Evolutionary conservation across 2,888 invertebrate genomes (phyloP), one percentile per base, ranked within the genome.

Genomic region (Chloroclysta siterata): DNA sequence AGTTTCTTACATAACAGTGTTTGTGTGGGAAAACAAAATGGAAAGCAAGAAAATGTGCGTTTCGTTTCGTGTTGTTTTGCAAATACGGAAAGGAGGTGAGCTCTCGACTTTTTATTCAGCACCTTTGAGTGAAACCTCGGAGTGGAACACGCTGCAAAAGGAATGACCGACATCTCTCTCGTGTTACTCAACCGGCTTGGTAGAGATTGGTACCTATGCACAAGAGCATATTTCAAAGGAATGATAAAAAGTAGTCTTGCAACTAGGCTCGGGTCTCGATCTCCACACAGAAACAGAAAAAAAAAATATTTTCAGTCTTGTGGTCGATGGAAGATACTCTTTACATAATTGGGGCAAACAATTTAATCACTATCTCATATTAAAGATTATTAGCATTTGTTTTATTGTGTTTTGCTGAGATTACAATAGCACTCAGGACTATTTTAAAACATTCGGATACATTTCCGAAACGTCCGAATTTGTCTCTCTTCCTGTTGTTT

Each of bases 11-110:
- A 6, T 8, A 36, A 48, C 13, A 41, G 11, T 29, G 2, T 48
- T 48, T 15, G 28, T 5, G 29, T 28, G 58, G 42, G 17, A 41
- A 72, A 66, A 71, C 66, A 67, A 70, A 60, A 67, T 73, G 72
- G 73, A 79, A 77, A 78, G 77, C 70, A 75, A 74, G 76, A 77
- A 80, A 79, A 78, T 74, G 72, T 71, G 72, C 71, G 69, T 72
- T 75, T 72, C 71, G 69, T 72, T 75, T 72, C 28, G 17, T 42
- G 44, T 17, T 80, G 44, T 42, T 80, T 80, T 70, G 69, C 74
- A 78, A 78, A 80, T 76, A 77, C 76, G 80, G 78, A 76, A 74
- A 71, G 62, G 71, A 69, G 47, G 70, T 64, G 69, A 65, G 66
- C 62, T 70, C 69, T 69, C 59, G 60, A 65, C 66, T 74, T 74